phyloP scores from a whole-genome alignment of 1,140 invertebrate genomes.

The Drosophila micromelanica region DNA sequence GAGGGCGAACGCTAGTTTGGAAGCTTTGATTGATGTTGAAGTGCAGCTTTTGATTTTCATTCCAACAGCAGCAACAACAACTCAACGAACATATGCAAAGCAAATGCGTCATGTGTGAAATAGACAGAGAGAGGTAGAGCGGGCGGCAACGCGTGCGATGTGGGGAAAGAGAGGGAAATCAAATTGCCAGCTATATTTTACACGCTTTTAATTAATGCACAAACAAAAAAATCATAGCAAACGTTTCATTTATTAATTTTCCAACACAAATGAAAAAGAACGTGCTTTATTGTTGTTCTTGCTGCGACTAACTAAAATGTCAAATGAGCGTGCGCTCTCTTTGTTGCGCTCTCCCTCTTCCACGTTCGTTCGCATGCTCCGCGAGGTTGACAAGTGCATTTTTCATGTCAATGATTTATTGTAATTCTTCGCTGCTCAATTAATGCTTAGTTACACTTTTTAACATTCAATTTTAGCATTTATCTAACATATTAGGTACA shows the following conservation, averaged over 20 bases:
- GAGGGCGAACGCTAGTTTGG: constrained; percentile 15
- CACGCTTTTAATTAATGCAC: constrained; percentile 44
- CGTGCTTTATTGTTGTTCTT: constrained; percentile 14
- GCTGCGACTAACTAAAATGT: constrained; percentile 59
- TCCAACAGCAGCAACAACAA: constrained; percentile 23
- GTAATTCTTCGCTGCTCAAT: constrained; percentile 2
- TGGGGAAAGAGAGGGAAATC: constrained; percentile 25
- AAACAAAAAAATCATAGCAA: constrained; percentile 24
- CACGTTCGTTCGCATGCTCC: constrained; percentile 16
- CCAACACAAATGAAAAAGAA: constrained; percentile 48
- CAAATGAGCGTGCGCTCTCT: constrained; percentile 27
- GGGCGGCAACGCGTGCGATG: background rate
- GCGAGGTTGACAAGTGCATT: constrained; percentile 50
- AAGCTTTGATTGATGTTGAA: constrained; percentile 54
- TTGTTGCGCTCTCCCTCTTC: constrained; percentile 4
- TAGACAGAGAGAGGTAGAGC: background rate
- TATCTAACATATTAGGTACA: constrained; percentile 5
- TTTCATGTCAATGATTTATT: constrained; percentile 35
- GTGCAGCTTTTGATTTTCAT: constrained; percentile 40
- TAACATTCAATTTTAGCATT: constrained; percentile 14
- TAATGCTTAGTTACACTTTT: constrained; percentile 3
- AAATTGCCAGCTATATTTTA: constrained; percentile 51
- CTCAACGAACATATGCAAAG: constrained; percentile 15
- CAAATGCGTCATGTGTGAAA: constrained; percentile 30
- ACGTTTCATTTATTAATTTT: constrained; percentile 61